Evolutionary conservation across 2,888 invertebrate species (phyloP), one percentile per base, ranked within the genome.

Genomic region (Eilema griseolum): DNA sequence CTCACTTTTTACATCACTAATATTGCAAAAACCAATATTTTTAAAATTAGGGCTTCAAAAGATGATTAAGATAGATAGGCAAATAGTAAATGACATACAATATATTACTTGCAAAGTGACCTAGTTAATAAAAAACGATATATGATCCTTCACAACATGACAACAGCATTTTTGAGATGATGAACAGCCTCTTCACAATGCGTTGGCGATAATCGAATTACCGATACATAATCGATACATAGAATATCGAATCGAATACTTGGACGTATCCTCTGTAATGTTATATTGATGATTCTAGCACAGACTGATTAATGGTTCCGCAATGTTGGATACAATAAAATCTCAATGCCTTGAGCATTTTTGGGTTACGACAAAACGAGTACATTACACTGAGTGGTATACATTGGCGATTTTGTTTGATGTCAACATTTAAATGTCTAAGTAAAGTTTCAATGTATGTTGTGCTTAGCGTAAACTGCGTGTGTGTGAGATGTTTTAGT

Each of bases 281-380:
- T 86, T 94, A 92, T 95, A 95, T 95, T 95, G 95, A 94, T 95
- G 95, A 92, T 94, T 92, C 92, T 86, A 84, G 92, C 88, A 90
- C 91, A 95, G 95, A 94, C 95, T 95, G 95, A 95, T 95, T 95
- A 95, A 95, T 95, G 95, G 90, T 91, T 84, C 86, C 85, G 84
- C 89, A 88, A 89, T 90, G 86, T 89, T 89, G 88, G 88, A 89
- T 90, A 95, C 95, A 95, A 94, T 93, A 87, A 89, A 87, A 85
- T 85, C 86, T 83, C 79, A 83, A 80, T 82, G 86, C 89, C 88
- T 85, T 86, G 86, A 80, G 74, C 81, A 79, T 85, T 88, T 87
- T 81, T 81, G 86, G 87, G 85, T 85, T 83, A 84, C 75, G 72
- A 78, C 66, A 59, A 68, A 64, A 52, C 28, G 37, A 66, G 12